phyloP scores from a whole-genome alignment of 2,888 invertebrate genomes.

The Philaethria dido region DNA sequence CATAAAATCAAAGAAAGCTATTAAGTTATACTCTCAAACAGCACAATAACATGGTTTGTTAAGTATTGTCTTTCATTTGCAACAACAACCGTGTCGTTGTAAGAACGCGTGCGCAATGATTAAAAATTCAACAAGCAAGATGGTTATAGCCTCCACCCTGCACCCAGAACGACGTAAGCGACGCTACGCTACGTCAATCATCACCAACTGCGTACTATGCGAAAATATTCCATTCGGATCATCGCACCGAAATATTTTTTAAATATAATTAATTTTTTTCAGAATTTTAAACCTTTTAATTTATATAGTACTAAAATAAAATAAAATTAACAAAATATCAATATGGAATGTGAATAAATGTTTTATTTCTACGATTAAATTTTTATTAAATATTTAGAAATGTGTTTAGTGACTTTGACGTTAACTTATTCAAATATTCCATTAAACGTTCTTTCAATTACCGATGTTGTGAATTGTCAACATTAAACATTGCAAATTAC shows the following conservation, averaged over 20 bases:
- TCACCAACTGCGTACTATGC: constrained; percentile 36
- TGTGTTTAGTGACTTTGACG: neutral
- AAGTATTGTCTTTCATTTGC: constrained; percentile 33
- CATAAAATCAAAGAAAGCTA: constrained; percentile 40
- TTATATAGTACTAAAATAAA: neutral
- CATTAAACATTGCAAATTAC: neutral
- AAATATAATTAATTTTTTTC: neutral
- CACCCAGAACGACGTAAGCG: constrained; percentile 3
- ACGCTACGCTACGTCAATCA: neutral
- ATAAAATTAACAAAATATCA: no score
- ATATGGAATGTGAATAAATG: no score
- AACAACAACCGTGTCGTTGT: constrained; percentile 46
- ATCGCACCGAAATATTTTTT: neutral
- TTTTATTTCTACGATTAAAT: neutral
- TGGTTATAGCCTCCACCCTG: constrained; percentile 18
- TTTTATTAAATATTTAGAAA: neutral
- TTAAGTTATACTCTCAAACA: constrained; percentile 47
- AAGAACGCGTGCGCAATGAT: constrained; percentile 63
- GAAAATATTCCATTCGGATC: constrained; percentile 16
- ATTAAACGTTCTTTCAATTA: neutral
- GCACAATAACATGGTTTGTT: constrained; percentile 61
- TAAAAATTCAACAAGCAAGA: constrained; percentile 41
- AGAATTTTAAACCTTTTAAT: neutral
- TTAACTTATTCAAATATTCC: constrained; percentile 6
- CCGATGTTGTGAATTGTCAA: neutral